Percentiles rank a stretch among this genome's conserved stretches.
phyloP scores from a whole-genome alignment of 37 sponge, comb jelly and placozoan species.

The Eunapius fragilis region DNA sequence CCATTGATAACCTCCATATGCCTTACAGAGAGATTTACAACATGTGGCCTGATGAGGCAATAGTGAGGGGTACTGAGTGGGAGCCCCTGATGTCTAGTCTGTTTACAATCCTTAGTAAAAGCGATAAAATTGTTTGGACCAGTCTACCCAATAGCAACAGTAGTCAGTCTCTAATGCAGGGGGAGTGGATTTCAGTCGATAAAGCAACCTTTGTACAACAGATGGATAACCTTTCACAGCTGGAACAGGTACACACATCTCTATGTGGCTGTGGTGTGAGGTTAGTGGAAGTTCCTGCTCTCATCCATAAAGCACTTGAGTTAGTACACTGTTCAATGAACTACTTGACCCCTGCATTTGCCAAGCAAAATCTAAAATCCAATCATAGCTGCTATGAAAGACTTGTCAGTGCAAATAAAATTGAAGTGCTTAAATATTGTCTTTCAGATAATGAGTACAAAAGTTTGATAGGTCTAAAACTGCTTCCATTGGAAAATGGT shows the following conservation, averaged over 20 bases:
- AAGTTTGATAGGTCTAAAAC: neutral
- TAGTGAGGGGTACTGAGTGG: constrained; percentile 27
- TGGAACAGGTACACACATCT: neutral
- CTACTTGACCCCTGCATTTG: constrained; percentile 22
- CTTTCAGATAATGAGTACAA: constrained; percentile 31
- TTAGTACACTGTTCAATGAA: neutral
- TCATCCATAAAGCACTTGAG: constrained; percentile 16
- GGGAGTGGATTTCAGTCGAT: constrained; percentile 10
- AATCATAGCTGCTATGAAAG: constrained; percentile 11
- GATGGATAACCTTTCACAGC: neutral
- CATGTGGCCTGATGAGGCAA: constrained; percentile 41
- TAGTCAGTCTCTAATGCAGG: neutral
- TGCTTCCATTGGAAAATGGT: constrained; percentile 41
- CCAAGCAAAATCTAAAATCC: neutral
- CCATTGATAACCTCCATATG: neutral
- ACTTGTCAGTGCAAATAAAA: constrained; percentile 10
- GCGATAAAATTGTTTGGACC: constrained; percentile 6
- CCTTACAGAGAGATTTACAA: constrained; percentile 9
- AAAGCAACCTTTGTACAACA: constrained; percentile 2
- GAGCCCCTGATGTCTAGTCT: constrained; percentile 11
- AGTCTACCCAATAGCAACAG: neutral
- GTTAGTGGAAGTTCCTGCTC: constrained; percentile 15
- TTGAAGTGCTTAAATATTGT: constrained; percentile 49
- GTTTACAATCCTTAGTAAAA: constrained; percentile 1
- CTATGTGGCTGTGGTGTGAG: constrained; percentile 32